These are phyloP conservation scores for Xenopus borealis DNA, from an alignment of 2,113 vertebrate genomes.

Conservation along the genomic window DNA sequence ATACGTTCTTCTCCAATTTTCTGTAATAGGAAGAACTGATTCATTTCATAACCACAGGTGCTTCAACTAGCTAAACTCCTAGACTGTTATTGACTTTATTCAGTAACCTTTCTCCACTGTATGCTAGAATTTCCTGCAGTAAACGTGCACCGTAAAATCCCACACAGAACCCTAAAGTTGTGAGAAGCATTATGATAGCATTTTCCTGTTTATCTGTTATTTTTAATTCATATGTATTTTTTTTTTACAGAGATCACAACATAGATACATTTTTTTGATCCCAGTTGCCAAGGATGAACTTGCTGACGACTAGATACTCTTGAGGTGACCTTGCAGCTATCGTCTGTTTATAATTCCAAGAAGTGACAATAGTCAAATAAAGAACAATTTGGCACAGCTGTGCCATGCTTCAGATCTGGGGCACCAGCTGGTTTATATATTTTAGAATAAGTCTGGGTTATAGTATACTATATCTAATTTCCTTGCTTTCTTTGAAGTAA, in stretches of 20 bases:
- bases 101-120: conserved; percentile 64
- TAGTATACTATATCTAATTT: background rate
- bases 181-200: background rate
- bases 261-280: background rate
- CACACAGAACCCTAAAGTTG: background rate
- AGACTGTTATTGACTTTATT: conserved; percentile 79
- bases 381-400: background rate
- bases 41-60: conserved; percentile 78
- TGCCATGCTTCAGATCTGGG: background rate
- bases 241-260: background rate
- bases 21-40: conserved; percentile 83
- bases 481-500: background rate
- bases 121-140: background rate
- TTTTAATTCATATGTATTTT: background rate
- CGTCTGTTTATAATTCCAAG: background rate
- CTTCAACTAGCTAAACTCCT: conserved; percentile 76
- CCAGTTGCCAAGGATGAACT: background rate
- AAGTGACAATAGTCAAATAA: background rate
- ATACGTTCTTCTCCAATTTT: conserved; percentile 87
- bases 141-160: background rate
- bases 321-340: background rate
- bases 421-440: conserved; percentile 2
- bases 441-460: background rate
- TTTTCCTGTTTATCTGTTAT: too few species aligned
- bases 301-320: too few species aligned